These are phyloP conservation scores for Poecilobothrus nobilitatus DNA, from an alignment of 2,888 invertebrate species.

Conservation along the genomic window DNA sequence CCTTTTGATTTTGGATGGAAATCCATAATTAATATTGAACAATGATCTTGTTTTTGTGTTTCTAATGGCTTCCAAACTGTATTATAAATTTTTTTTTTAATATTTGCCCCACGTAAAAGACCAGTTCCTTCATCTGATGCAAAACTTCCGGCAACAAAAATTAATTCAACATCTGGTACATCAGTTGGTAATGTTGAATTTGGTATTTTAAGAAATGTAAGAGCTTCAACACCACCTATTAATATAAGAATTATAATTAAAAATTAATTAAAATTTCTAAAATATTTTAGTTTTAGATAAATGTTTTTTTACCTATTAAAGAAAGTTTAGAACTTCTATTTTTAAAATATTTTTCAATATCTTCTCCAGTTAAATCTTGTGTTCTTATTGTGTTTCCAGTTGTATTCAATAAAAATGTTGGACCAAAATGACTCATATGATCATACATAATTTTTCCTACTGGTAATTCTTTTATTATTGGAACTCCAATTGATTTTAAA, in stretches of 20 bases:
- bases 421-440: constrained; percentile 42
- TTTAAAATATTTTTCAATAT: constrained; percentile 26
- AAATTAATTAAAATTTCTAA: not conserved
- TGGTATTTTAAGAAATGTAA: constrained; percentile 55
- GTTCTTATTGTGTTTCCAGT: constrained; percentile 31
- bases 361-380: constrained; percentile 21
- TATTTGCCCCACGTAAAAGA: constrained; percentile 49
- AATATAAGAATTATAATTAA: not conserved
- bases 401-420: constrained; percentile 38
- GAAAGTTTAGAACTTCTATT: constrained; percentile 20
- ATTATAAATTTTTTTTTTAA: constrained; percentile 50
- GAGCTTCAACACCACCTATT: constrained; percentile 56
- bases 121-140: constrained; percentile 52
- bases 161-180: constrained; percentile 59
- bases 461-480: constrained; percentile 54
- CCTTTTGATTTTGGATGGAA: constrained; percentile 69
- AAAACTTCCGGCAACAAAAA: constrained; percentile 55
- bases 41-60: constrained; percentile 47
- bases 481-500: constrained; percentile 48
- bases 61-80: constrained; percentile 50
- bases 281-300: not conserved
- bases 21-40: constrained; percentile 58
- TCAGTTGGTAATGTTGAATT: constrained; percentile 49
- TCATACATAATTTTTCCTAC: constrained; percentile 61
- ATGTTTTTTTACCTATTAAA: constrained; percentile 11